phyloP scores from a whole-genome alignment of 2,797 vertebrate species.

The Hypotaenidia philippensis region DNA sequence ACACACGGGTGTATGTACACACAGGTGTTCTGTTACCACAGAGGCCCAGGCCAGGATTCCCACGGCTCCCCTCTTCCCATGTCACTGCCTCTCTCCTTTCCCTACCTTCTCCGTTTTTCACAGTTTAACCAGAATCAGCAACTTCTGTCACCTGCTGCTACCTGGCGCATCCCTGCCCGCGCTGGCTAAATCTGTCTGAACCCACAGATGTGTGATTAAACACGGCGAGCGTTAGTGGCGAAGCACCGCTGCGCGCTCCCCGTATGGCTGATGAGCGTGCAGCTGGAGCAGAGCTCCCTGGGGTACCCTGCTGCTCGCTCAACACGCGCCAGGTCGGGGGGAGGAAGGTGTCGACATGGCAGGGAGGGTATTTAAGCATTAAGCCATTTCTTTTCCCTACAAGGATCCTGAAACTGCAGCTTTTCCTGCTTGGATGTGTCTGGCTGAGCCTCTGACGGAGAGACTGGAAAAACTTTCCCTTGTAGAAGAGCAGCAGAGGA shows the following conservation, averaged over 20 bases:
- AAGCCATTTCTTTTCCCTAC: constrained; percentile 68
- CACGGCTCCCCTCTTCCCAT: background rate
- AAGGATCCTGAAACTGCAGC: constrained; percentile 34
- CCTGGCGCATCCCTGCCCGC: constrained; percentile 52
- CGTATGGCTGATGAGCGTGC: constrained; percentile 78
- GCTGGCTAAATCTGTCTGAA: constrained; percentile 76
- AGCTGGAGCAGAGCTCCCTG: constrained; percentile 80
- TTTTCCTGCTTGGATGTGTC: background rate
- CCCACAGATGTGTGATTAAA: constrained; percentile 84
- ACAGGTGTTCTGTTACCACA: background rate
- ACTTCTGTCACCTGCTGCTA: constrained; percentile 84
- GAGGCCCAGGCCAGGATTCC: background rate
- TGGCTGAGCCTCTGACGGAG: background rate
- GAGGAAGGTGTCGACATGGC: constrained; percentile 63
- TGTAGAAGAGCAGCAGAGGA: background rate
- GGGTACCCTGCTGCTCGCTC: constrained; percentile 75
- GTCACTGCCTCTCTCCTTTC: background rate
- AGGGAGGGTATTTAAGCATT: constrained; percentile 56
- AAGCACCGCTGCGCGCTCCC: constrained; percentile 71
- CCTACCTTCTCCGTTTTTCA: constrained; percentile 63
- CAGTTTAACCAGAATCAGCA: constrained; percentile 82
- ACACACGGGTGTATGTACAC: background rate
- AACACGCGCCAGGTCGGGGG: constrained; percentile 47
- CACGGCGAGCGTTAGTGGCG: constrained; percentile 54
- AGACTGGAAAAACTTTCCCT: background rate